phyloP scores from a whole-genome alignment of 2,888 invertebrate species.

The Apodemia duryi region DNA sequence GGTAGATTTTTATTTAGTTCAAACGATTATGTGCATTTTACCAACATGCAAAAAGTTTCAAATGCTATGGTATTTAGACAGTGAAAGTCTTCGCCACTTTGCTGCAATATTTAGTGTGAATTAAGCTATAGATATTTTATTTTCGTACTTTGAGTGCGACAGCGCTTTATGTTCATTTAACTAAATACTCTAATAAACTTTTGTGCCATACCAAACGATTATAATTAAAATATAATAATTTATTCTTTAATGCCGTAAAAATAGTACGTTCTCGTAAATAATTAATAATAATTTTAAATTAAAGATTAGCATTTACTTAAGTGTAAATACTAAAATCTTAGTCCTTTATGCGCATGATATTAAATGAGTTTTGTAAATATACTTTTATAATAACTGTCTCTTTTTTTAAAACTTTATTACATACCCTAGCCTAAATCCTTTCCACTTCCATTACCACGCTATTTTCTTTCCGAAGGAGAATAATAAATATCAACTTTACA shows the following conservation, averaged over 20 bases:
- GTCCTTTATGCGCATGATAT: slow-evolving; percentile 14
- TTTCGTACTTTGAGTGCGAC: background rate
- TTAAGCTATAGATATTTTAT: background rate
- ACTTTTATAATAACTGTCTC: slow-evolving; percentile 17
- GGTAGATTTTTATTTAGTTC: background rate
- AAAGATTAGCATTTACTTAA: slow-evolving; percentile 30
- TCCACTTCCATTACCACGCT: no score
- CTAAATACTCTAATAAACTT: background rate
- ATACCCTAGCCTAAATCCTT: no score
- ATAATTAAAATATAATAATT: background rate
- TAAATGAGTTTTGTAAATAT: slow-evolving; percentile 16
- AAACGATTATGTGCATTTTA: background rate
- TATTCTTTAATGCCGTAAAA: slow-evolving; percentile 4
- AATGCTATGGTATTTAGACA: background rate
- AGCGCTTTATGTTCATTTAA: background rate
- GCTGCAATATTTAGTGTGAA: background rate
- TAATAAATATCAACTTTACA: no score
- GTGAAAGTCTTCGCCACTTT: background rate
- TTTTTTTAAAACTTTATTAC: background rate
- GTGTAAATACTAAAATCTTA: slow-evolving; percentile 31
- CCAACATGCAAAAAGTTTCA: no score
- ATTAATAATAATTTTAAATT: slow-evolving; percentile 2
- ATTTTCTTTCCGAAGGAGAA: no score
- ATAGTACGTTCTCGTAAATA: slow-evolving; percentile 6
- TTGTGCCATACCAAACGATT: slow-evolving; percentile 20